Conservation (phyloP, 2,888 invertebrate species). For the Odontomyia ornata region DNA sequence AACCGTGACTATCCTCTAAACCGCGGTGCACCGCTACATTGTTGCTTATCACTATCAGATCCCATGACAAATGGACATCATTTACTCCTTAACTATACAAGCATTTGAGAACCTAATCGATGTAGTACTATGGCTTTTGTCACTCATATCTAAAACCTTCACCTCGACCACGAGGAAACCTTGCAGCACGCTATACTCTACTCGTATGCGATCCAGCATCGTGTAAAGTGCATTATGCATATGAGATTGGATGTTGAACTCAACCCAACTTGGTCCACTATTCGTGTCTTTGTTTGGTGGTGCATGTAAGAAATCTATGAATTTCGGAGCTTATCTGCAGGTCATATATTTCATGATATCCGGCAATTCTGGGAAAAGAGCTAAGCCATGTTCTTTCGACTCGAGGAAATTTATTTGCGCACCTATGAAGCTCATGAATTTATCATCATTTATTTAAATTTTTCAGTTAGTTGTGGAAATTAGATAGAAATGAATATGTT, state of each 20-base stretch:
- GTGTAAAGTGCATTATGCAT: slow-evolving; percentile 21
- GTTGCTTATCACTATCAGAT: slow-evolving; percentile 8
- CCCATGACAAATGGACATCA: slow-evolving; percentile 25
- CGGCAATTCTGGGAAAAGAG: slow-evolving; percentile 31
- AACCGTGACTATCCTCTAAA: neutral
- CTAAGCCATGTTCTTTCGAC: slow-evolving; percentile 21
- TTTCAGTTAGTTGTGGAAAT: slow-evolving; percentile 24
- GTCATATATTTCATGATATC: slow-evolving; percentile 26
- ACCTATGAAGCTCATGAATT: slow-evolving; percentile 15
- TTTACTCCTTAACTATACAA: slow-evolving; percentile 7
- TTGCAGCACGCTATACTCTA: neutral
- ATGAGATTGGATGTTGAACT: neutral
- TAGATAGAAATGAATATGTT: neutral
- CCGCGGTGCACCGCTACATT: neutral
- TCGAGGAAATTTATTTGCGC: slow-evolving; percentile 27
- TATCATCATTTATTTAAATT: slow-evolving; percentile 23
- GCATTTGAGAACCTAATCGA: slow-evolving; percentile 32
- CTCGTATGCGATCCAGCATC: neutral
- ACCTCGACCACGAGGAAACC: neutral
- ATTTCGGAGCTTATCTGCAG: slow-evolving; percentile 34
- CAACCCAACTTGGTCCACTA: neutral
- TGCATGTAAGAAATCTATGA: slow-evolving; percentile 32
- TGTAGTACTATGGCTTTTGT: slow-evolving; percentile 25
- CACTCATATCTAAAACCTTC: slow-evolving; percentile 16
- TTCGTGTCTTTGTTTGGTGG: neutral